Percentiles rank a stretch among this genome's conserved stretches.
These are phyloP conservation scores for Smittia sp. DNA, from an alignment of 2,888 invertebrate species.

Conservation along the genomic window DNA sequence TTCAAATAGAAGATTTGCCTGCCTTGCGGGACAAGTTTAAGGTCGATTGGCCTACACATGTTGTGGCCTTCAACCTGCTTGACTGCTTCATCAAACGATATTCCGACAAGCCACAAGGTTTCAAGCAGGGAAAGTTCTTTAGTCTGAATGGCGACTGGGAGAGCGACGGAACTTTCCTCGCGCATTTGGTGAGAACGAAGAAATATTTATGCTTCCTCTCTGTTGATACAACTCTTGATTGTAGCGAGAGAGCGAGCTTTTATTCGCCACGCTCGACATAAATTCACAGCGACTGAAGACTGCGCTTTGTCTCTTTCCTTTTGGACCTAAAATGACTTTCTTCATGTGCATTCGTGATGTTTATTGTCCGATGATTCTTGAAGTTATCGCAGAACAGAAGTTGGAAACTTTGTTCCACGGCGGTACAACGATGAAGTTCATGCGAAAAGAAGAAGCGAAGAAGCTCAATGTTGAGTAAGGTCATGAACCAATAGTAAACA, in stretches of 20 bases:
- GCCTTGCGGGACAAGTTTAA: conserved; percentile 45
- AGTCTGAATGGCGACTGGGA: conserved; percentile 47
- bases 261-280: neutral
- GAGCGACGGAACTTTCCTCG: conserved; percentile 48
- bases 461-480: conserved; percentile 43
- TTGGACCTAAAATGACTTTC: neutral
- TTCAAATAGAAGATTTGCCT: conserved; percentile 43
- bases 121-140: conserved; percentile 46
- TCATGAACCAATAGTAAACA: conserved; percentile 41
- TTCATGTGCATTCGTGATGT: neutral
- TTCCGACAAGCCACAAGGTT: conserved; percentile 44
- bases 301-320: neutral
- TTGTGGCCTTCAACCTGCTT: conserved; percentile 46
- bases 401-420: neutral
- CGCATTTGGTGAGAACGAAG: conserved; percentile 46
- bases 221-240: neutral
- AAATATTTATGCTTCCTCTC: neutral
- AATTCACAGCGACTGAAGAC: neutral
- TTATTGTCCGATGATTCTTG: neutral
- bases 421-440: conserved; percentile 12
- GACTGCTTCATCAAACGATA: conserved; percentile 47
- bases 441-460: neutral
- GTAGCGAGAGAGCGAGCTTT: neutral
- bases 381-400: conserved; percentile 5
- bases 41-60: conserved; percentile 45